phyloP scores from a whole-genome alignment of 2,888 invertebrate genomes.

The Xanthorhoe designata region DNA sequence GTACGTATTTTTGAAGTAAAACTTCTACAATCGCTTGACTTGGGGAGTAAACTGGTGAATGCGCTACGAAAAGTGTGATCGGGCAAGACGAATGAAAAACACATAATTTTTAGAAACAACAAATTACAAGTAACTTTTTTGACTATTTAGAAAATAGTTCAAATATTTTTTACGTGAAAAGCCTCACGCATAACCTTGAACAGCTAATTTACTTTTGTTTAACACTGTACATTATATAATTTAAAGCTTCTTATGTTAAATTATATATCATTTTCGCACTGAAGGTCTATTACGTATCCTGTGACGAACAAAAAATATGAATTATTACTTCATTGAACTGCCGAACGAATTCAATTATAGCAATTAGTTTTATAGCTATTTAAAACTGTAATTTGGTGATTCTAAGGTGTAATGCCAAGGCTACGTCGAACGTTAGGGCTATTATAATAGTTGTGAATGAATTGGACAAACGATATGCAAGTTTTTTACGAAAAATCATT shows the following conservation, averaged over 20 bases:
- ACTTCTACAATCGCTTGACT: no score
- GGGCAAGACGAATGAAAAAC: no score
- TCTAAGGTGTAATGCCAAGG: slow-evolving; percentile 13
- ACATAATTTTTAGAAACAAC: no score
- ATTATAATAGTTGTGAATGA: slow-evolving; percentile 3
- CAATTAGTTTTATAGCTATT: slow-evolving; percentile 15
- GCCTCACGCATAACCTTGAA: not conserved
- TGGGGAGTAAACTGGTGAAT: no score
- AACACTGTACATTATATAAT: not conserved
- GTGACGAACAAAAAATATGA: slow-evolving; percentile 18
- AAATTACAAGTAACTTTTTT: no score
- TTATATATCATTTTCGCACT: slow-evolving; percentile 19
- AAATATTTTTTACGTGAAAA: no score
- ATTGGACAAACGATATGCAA: slow-evolving; percentile 8
- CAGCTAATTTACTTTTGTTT: not conserved
- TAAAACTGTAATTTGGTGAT: slow-evolving; percentile 1
- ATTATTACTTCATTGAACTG: slow-evolving; percentile 18
- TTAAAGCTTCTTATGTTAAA: not conserved
- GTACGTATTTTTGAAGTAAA: no score
- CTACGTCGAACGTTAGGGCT: slow-evolving; percentile 1
- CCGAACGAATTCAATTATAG: slow-evolving; percentile 11
- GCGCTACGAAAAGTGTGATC: no score
- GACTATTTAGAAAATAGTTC: no score
- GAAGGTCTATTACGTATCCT: slow-evolving; percentile 20
- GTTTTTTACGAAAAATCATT: slow-evolving; percentile 1